Percentiles rank a stretch among this genome's conserved stretches.
Conservation (phyloP, 2,888 invertebrate species). For the Dryomyza anilis region DNA sequence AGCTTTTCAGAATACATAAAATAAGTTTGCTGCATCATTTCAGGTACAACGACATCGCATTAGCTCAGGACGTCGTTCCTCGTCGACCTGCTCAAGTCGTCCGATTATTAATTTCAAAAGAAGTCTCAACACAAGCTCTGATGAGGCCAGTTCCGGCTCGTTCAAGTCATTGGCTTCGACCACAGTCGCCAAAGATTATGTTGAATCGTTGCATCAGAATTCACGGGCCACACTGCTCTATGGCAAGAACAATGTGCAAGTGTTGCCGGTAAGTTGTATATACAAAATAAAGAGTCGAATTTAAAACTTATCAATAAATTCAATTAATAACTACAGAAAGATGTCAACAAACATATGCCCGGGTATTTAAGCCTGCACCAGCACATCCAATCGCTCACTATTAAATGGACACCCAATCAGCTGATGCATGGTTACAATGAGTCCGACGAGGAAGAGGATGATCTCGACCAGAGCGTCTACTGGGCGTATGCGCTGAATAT, state of each 20-base stretch:
- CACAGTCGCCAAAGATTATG: conserved; percentile 83
- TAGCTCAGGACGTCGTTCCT: conserved; percentile 78
- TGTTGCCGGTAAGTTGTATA: conserved; percentile 77
- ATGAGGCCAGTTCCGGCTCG: conserved; percentile 65
- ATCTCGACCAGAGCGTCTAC: conserved; percentile 75
- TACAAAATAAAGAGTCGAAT: no score
- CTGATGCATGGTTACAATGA: conserved; percentile 89
- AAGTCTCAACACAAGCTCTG: conserved; percentile 77
- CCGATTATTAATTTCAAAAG: conserved; percentile 76
- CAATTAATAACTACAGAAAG: conserved; percentile 65
- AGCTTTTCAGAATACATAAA: no score
- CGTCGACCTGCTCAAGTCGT: conserved; percentile 72
- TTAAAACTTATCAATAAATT: background rate
- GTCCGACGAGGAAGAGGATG: conserved; percentile 66
- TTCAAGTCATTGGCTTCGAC: conserved; percentile 56
- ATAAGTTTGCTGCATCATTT: no score
- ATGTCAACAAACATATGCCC: conserved; percentile 79
- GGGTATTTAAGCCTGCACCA: conserved; percentile 94
- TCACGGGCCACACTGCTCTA: conserved; percentile 87
- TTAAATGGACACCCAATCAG: conserved; percentile 98
- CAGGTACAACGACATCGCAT: conserved; percentile 71
- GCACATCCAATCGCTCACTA: conserved; percentile 76
- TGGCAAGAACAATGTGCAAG: conserved; percentile 91
- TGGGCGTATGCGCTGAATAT: conserved; percentile 95
- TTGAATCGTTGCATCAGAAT: conserved; percentile 93